These are phyloP conservation scores for Eupeodes corollae DNA, from an alignment of 1,140 invertebrate genomes.

Conservation along the genomic window DNA sequence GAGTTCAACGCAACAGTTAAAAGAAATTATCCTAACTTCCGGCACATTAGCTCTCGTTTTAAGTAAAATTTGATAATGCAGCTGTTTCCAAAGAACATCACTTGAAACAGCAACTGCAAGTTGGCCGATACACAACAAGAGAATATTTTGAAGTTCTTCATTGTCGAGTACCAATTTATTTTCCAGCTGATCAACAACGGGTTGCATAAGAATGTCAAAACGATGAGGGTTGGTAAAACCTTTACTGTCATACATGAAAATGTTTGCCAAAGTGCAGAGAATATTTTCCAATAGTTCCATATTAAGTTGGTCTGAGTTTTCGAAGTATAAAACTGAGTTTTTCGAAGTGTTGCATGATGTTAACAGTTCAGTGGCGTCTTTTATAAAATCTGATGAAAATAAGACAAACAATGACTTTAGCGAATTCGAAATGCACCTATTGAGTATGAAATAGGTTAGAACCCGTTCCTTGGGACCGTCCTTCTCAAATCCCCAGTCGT, in stretches of 20 bases:
- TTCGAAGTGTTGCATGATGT: constrained; percentile 45
- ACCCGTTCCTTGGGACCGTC: constrained; percentile 33
- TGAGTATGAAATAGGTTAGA: constrained; percentile 49
- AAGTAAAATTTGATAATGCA: constrained; percentile 79
- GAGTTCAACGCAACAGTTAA: constrained; percentile 56
- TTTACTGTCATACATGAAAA: constrained; percentile 71
- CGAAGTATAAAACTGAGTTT: constrained; percentile 11
- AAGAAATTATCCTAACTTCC: constrained; percentile 45
- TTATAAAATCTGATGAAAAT: constrained; percentile 76
- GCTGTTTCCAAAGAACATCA: constrained; percentile 74
- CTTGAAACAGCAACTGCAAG: constrained; percentile 71
- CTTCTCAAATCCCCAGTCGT: constrained; percentile 66
- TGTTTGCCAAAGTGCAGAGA: constrained; percentile 58
- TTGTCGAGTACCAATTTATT: constrained; percentile 55
- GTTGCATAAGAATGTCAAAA: constrained; percentile 72
- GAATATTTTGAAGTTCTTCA: constrained; percentile 43
- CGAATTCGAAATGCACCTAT: constrained; percentile 62
- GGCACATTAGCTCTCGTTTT: constrained; percentile 69
- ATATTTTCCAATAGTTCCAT: constrained; percentile 54
- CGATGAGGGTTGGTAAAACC: constrained; percentile 74
- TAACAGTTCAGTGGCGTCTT: constrained; percentile 62
- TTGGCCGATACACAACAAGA: constrained; percentile 69
- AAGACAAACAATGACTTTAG: constrained; percentile 80
- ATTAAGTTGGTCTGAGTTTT: constrained; percentile 37
- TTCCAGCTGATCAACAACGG: constrained; percentile 80